Base-by-base conservation (phyloP, 2,888 invertebrate species). In the Leptopilina myrica region DNA sequence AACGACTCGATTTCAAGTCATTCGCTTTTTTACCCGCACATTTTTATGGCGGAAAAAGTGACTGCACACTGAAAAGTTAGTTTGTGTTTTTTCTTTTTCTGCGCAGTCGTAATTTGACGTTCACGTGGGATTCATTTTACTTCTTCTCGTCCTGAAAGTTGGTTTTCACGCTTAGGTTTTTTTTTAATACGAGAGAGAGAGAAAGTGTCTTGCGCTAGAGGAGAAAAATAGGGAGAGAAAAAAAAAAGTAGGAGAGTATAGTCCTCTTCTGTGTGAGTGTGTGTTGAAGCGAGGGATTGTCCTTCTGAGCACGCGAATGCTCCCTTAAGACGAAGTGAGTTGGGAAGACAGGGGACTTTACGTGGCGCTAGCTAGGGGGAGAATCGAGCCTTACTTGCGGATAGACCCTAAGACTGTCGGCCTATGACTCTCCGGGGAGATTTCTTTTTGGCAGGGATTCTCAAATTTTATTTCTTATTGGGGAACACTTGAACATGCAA, bases 31-130 rank as follows among this genome's bases (percentile, higher is more conserved):
- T 53, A 46, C 76, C 46, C 40, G 65, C 33, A 78, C 78, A 53
- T 66, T 66, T 80, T 69, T 65, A 65, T 73, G 69, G 67, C 64
- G 46, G 20, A 53, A 7, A n/a, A 40, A 67, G 11, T 12, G 49
- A 56, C 76, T 80, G 77, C 78, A 73, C 66, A 73, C 66, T 84
- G 82, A 83, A 84, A 83, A 62, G 62, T 62, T 62, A 62, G 62
- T 86, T 86, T 84, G 83, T 43, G 85, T 84, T 69, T 67, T 83
- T 87, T 86, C 84, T 86, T 86, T 88, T 87, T 87, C 85, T 87
- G 88, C 87, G 82, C 87, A 83, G 82, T 83, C 85, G 86, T 84
- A 84, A 87, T 87, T 88, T 84, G 76, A 78, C 79, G 78, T 77
- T 79, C 73, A 64, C 64, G 53, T 75, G 49, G 65, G 26, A 64